phyloP scores from a whole-genome alignment of 1,140 invertebrate species.

The Rhynchophorus ferrugineus region DNA sequence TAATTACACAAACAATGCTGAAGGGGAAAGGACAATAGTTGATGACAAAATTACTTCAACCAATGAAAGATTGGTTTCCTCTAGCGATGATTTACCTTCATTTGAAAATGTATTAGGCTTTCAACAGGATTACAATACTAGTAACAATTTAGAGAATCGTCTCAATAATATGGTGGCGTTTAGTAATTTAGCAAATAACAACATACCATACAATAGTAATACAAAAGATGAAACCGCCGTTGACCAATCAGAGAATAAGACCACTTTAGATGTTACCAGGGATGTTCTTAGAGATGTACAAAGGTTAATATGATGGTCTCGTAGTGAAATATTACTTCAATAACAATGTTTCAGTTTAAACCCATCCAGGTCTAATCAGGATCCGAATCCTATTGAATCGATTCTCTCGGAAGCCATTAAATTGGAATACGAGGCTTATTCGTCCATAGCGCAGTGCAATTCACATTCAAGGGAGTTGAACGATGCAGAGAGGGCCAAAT shows the following conservation, averaged over 20 bases:
- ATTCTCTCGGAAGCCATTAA: conserved; percentile 77
- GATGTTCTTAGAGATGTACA: conserved; percentile 59
- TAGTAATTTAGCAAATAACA: conserved; percentile 32
- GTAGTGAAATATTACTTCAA: conserved; percentile 28
- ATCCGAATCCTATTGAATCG: conserved; percentile 64
- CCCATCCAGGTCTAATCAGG: not conserved
- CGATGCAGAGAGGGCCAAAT: conserved; percentile 70
- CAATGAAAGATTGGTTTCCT: conserved; percentile 26
- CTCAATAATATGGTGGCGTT: conserved; percentile 37
- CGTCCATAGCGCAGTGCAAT: conserved; percentile 50
- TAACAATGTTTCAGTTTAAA: conserved; percentile 13
- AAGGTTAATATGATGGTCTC: too few relatives aligned
- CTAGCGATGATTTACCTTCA: conserved; percentile 28
- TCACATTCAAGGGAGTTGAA: conserved; percentile 62
- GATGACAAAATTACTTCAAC: conserved; percentile 18
- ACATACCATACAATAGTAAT: conserved; percentile 29
- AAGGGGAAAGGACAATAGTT: conserved; percentile 6
- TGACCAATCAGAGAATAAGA: not conserved
- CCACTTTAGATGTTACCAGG: conserved; percentile 44
- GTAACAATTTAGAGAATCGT: conserved; percentile 4
- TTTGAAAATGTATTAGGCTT: conserved; percentile 21
- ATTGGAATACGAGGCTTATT: conserved; percentile 68
- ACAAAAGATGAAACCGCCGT: not conserved
- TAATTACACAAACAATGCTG: conserved; percentile 15
- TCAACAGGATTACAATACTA: conserved; percentile 19